Base-by-base conservation (phyloP, 2,797 vertebrate genomes). In the Chrosomus eos region DNA sequence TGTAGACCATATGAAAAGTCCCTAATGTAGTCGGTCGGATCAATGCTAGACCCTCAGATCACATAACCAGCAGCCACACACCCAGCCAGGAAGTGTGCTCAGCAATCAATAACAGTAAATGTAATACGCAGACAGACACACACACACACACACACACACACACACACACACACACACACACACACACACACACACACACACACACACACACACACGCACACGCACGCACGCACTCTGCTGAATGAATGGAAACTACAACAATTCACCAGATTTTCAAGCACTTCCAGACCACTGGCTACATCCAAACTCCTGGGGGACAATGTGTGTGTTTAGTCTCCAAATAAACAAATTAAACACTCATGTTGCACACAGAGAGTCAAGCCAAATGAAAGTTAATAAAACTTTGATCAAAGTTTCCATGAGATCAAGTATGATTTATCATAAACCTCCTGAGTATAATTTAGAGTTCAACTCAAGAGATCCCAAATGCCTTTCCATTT, bases 211-310 rank as follows among this genome's bases (percentile, higher is more conserved):
- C 45, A 4, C 8, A 68, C 19, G 43, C 1, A 48, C 8, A 11
- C 45, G 3, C 8, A 68, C 19, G 43, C 1, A 48, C 8, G n/a
- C 72, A 36, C 33, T 26, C 53, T 66, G 53, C 75, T 62, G 48
- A 76, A 89, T 86, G 70, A 84, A 87, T 86, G 87, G 85, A 89
- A 89, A 89, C 81, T 85, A 40, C 70, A 55, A 85, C 83, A 85
- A 48, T 87, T 83, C 84, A 87, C 38, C 68, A 86, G 67, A 80
- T 78, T 86, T 87, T 84, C 77, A 86, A 85, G 60, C 80, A 87
- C 71, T 74, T 89, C 67, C 84, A 86, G 66, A 83, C 31, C 10
- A 53, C 66, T 74, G 33, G 81, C 51, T 81, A 82, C 80, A 84
- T 84, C 70, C 48, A 81, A 86, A 86, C 84, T 76, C 71, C 71